These are phyloP conservation scores for Laterallus jamaicensis DNA, from an alignment of 2,113 vertebrate genomes.

Conservation along the genomic window DNA sequence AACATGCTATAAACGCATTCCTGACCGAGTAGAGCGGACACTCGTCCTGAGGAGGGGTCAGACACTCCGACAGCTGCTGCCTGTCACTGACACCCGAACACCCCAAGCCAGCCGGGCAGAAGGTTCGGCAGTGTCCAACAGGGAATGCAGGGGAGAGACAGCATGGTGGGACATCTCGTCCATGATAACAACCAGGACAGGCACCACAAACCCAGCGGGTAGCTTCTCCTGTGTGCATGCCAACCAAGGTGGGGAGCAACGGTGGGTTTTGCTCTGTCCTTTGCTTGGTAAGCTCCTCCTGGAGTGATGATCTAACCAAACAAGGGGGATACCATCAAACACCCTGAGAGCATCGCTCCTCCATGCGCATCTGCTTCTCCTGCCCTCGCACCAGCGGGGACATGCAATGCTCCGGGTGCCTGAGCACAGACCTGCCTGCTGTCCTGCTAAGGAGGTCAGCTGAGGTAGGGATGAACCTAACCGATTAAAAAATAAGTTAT, in stretches of 20 bases:
- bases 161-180: not conserved
- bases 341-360: accelerated
- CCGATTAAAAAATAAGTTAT: slow-evolving; percentile 25
- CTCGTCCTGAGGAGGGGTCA: not conserved
- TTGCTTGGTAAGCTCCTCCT: not conserved
- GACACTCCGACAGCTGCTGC: not conserved
- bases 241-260: accelerated
- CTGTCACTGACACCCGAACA: not conserved
- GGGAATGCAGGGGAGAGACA: not conserved
- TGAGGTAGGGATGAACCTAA: not conserved
- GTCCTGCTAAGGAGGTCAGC: not conserved
- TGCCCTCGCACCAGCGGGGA: not conserved
- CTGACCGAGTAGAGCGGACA: not conserved
- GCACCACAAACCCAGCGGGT: not conserved
- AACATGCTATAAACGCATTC: not conserved
- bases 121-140: accelerated
- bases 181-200: accelerated
- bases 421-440: accelerated
- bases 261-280: not conserved
- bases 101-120: not conserved
- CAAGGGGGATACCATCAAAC: accelerated
- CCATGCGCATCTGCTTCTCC: accelerated
- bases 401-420: accelerated
- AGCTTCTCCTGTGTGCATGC: accelerated
- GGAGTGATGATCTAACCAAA: accelerated